Conservation (phyloP, 1,140 invertebrate genomes). For the Aphelinus certus region DNA sequence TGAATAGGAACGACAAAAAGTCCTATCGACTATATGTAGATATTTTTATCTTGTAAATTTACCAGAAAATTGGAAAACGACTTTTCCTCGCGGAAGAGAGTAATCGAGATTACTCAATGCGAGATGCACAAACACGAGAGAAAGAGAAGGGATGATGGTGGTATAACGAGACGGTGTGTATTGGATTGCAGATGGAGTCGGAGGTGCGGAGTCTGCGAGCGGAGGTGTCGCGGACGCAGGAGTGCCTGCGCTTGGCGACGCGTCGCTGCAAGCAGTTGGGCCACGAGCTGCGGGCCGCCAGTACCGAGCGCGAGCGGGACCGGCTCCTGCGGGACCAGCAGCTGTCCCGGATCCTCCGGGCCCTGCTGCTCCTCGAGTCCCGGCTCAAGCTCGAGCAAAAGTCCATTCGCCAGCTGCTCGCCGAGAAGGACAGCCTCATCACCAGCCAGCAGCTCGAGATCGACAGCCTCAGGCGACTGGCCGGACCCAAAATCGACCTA, state of each 20-base stretch:
- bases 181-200: conserved; percentile 70
- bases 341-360: conserved; percentile 73
- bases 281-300: conserved; percentile 70
- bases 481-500: conserved; percentile 66
- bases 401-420: conserved; percentile 73
- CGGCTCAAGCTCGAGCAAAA: conserved; percentile 79
- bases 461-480: conserved; percentile 67
- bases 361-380: conserved; percentile 76
- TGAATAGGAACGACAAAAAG: too few species aligned
- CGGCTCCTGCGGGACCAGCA: conserved; percentile 73
- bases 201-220: conserved; percentile 72
- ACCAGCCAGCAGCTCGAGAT: conserved; percentile 76
- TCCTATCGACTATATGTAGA: too few species aligned
- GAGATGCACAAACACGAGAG: too few species aligned
- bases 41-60: too few species aligned
- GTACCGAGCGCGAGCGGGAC: conserved; percentile 70
- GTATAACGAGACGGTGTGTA: too few species aligned
- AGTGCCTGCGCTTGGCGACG: conserved; percentile 63
- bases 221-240: conserved; percentile 66
- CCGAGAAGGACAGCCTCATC: conserved; percentile 77
- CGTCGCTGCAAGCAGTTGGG: conserved; percentile 69
- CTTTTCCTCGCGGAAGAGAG: too few species aligned
- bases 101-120: too few species aligned
- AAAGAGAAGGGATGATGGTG: too few species aligned
- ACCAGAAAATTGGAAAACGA: too few species aligned